Evolutionary conservation across 2,888 invertebrate genomes (phyloP).

Genomic region (Ganaspis brasiliensis): DNA sequence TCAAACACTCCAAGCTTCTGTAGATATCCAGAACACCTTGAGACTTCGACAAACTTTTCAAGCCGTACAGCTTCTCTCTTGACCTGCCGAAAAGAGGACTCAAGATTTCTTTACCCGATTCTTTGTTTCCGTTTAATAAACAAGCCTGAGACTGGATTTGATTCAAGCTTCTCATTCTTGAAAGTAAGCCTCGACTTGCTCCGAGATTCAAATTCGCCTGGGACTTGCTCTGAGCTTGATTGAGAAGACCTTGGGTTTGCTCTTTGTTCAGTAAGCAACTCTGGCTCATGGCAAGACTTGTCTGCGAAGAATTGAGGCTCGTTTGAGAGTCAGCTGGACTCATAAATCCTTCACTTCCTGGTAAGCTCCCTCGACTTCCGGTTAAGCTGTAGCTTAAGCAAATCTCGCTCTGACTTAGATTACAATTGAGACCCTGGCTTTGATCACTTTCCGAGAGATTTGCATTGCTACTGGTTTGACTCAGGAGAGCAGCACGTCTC

Average conservation of each 20-base stretch:
- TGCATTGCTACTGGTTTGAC: conserved; percentile 76
- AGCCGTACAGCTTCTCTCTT: conserved; percentile 81
- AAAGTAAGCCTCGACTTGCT: conserved; percentile 72
- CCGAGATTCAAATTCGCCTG: conserved; percentile 74
- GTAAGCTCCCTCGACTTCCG: conserved; percentile 72
- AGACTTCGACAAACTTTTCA: conserved; percentile 81
- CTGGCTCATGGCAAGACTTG: conserved; percentile 75
- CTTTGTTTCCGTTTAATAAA: conserved; percentile 67
- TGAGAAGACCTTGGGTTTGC: conserved; percentile 77
- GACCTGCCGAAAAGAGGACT: conserved; percentile 78
- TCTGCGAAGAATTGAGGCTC: conserved; percentile 75
- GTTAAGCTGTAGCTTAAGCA: conserved; percentile 76
- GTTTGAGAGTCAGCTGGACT: conserved; percentile 76
- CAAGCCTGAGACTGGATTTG: conserved; percentile 79
- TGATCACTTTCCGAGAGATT: conserved; percentile 68
- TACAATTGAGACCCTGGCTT: conserved; percentile 59
- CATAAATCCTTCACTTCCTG: conserved; percentile 73
- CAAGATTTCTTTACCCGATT: conserved; percentile 59
- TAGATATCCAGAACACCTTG: conserved; percentile 81
- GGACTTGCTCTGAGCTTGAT: conserved; percentile 76
- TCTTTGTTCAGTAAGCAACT: conserved; percentile 77
- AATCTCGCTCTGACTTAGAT: conserved; percentile 81
- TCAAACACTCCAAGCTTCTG: conserved; percentile 76
- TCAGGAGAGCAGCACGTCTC: conserved; percentile 75
- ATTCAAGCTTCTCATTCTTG: conserved; percentile 75